Evolutionary conservation across 35 echinoderm and acorn worm genomes (phyloP).

Genomic region (Heliocidaris erythrogramma): DNA sequence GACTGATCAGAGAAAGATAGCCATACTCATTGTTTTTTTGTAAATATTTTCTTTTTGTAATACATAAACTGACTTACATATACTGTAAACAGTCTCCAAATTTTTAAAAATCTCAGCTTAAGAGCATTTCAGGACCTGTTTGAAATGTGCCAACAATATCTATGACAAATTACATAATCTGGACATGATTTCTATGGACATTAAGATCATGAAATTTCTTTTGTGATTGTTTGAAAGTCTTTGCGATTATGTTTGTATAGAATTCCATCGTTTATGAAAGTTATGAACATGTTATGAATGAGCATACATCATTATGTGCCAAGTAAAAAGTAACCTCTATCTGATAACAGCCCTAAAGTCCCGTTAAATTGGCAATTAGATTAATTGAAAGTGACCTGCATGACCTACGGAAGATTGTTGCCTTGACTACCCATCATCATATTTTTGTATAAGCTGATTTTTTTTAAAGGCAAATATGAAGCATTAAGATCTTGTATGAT

Average conservation of each 20-base stretch:
- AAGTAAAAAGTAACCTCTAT: neutral
- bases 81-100: too few species aligned
- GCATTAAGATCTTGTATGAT: neutral
- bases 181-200: too few species aligned
- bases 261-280: neutral
- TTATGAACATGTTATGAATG: neutral
- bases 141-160: too few species aligned
- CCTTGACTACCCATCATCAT: neutral
- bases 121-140: too few species aligned
- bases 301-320: neutral
- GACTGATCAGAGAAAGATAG: too few species aligned
- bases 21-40: too few species aligned
- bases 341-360: neutral
- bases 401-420: neutral
- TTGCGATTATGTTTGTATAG: neutral
- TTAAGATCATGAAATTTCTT: too few species aligned
- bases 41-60: too few species aligned
- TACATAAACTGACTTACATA: neutral
- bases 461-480: neutral
- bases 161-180: too few species aligned
- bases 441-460: neutral
- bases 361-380: neutral
- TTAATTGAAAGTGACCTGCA: neutral
- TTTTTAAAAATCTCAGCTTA: too few species aligned
- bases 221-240: too few species aligned